These are phyloP conservation scores for Gonioctena quinquepunctata DNA, from an alignment of 1,140 invertebrate genomes.

Conservation along the genomic window DNA sequence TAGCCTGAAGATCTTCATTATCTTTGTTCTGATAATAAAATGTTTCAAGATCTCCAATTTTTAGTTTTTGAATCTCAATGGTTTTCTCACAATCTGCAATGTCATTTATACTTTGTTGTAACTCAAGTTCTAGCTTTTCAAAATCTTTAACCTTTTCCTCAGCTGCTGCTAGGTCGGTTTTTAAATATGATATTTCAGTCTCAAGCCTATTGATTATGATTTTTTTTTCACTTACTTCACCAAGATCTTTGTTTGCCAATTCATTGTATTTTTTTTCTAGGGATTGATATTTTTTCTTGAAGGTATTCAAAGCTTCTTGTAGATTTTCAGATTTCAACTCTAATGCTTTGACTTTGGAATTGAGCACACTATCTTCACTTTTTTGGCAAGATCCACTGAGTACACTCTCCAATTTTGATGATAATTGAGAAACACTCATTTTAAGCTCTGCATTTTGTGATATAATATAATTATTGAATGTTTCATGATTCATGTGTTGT, in stretches of 20 bases:
- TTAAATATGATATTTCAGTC: neutral
- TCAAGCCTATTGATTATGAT: conserved; percentile 7
- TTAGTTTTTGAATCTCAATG: conserved; percentile 13
- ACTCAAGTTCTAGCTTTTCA: neutral
- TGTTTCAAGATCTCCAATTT: conserved; percentile 13
- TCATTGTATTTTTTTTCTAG: conserved; percentile 15
- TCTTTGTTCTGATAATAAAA: conserved; percentile 2
- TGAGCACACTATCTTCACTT: conserved; percentile 14
- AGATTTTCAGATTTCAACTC: conserved; percentile 32
- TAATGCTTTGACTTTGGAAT: conserved; percentile 32
- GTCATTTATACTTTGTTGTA: neutral
- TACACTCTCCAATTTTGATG: conserved; percentile 41
- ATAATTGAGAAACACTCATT: conserved; percentile 39
- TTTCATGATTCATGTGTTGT: conserved; percentile 23
- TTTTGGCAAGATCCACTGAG: conserved; percentile 18
- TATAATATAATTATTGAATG: neutral
- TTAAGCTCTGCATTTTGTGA: conserved; percentile 44
- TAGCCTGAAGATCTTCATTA: neutral
- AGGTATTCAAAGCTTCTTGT: conserved; percentile 16
- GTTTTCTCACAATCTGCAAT: conserved; percentile 2
- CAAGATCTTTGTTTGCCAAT: neutral
- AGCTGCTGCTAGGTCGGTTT: neutral
- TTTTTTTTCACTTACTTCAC: neutral
- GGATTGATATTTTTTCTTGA: conserved; percentile 16
- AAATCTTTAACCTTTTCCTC: neutral